Conservation (phyloP, 2,113 vertebrate species). For the Uria aalge region DNA sequence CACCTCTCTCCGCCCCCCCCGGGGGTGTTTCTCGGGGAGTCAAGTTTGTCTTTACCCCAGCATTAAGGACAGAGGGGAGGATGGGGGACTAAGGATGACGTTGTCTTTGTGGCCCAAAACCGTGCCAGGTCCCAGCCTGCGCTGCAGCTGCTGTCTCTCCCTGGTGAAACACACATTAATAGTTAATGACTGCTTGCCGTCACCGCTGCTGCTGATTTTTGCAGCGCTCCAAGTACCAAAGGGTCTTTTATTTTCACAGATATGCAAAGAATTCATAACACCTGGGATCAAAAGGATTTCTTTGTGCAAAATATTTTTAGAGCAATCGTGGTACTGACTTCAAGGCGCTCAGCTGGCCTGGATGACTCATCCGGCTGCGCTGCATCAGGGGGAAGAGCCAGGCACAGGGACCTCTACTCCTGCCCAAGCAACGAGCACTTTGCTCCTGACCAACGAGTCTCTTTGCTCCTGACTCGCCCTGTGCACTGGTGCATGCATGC, state of each 20-base stretch:
- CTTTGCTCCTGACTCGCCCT: not conserved
- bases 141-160: accelerated
- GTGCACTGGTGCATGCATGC: accelerated
- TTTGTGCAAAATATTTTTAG: not conserved
- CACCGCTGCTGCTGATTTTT: not conserved
- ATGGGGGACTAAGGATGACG: no score
- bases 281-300: not conserved
- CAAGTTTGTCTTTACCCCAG: no score
- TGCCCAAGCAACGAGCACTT: accelerated
- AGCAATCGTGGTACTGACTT: not conserved
- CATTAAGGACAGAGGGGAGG: no score
- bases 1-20: no score
- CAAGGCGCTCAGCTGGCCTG: not conserved
- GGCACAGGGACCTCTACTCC: not conserved
- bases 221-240: not conserved
- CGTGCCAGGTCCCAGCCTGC: not conserved
- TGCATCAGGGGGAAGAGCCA: accelerated
- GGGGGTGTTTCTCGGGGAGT: no score
- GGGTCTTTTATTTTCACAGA: not conserved
- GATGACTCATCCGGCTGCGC: not conserved
- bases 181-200: not conserved
- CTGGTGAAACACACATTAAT: not conserved
- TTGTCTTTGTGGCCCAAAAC: not conserved
- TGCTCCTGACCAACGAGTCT: not conserved
- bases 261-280: not conserved